Evolutionary conservation across 2,888 invertebrate species (phyloP), one percentile per base, ranked within the genome.

Genomic region (Cantharis flavilabris): DNA sequence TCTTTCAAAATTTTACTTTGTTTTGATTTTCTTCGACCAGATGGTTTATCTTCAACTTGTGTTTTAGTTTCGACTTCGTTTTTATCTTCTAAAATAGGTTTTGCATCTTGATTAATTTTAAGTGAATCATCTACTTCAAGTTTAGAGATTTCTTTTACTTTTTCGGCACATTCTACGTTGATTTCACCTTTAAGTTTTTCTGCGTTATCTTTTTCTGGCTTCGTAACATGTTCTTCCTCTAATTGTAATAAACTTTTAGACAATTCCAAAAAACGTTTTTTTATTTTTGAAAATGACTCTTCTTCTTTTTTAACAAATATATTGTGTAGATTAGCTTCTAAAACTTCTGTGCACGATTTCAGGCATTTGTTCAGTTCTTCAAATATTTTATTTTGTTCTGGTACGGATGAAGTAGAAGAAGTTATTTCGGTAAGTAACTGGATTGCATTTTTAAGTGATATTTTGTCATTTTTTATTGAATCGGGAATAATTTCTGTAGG

Each of bases 1-100:
- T 65, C 70, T 80, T 82, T 76, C 33, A 76, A 64, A 70, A 75
- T 77, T 77, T 78, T 69, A 75, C 82, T 73, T 23, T 72, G 75
- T 75, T 81, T 78, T 75, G 79, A 73, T 77, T 82, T 81, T n/a
- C 70, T 76, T 79, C 80, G 77, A 78, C 82, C 73, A 67, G 79
- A 81, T 49, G 71, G 79, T 78, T 79, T 73, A 74, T 70, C 77
- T 28, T 83, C 78, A 23, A 76, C 80, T 70, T 81, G 9, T 30
- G 70, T 79, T 78, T 79, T 72, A 72, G 65, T 76, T 28, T 83
- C 78, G 20, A 76, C 80, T 70, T 81, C 76, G 16, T 16, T 65
- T 87, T 82, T 80, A 4, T 73, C 78, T 76, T 83, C 79, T 62
- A 80, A 80, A 77, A 83, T 80, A 62, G 82, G 71, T 77, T 82